phyloP scores from a whole-genome alignment of 1,140 invertebrate genomes.

The Conopomorpha cramerella region DNA sequence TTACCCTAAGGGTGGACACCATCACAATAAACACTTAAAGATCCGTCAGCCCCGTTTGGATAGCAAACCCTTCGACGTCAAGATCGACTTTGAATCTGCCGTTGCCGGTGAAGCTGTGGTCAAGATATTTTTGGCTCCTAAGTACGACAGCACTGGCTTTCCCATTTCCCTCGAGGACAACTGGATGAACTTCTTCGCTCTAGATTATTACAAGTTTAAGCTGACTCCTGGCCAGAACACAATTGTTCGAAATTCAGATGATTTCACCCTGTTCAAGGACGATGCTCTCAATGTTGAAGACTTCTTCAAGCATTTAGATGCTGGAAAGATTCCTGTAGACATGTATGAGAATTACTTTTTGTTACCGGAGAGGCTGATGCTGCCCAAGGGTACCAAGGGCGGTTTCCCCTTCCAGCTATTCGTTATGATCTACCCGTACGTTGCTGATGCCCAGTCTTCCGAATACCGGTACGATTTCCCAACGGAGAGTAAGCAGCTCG shows the following conservation, averaged over 20 bases:
- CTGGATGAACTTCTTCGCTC: constrained; percentile 66
- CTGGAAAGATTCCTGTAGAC: constrained; percentile 53
- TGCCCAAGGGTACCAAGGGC: constrained; percentile 69
- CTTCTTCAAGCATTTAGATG: constrained; percentile 63
- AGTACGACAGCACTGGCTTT: constrained; percentile 56
- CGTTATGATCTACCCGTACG: constrained; percentile 65
- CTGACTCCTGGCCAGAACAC: constrained; percentile 68
- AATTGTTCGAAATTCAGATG: constrained; percentile 67
- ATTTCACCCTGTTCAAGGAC: constrained; percentile 65
- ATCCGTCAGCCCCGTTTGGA: constrained; percentile 65
- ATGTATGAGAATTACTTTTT: constrained; percentile 58
- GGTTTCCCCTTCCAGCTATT: constrained; percentile 69
- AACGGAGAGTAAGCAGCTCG: constrained; percentile 62
- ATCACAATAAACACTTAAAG: constrained; percentile 26
- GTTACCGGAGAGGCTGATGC: constrained; percentile 66
- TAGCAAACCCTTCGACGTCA: constrained; percentile 69
- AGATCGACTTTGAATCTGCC: constrained; percentile 63
- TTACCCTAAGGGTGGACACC: constrained; percentile 20
- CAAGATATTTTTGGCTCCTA: constrained; percentile 68
- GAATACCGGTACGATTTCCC: constrained; percentile 23
- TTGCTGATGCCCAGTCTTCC: constrained; percentile 15
- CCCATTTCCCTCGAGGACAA: constrained; percentile 62
- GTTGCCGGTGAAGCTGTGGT: constrained; percentile 59
- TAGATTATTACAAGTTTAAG: constrained; percentile 71
- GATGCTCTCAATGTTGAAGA: constrained; percentile 67